These are phyloP conservation scores for Noctua janthe DNA, from an alignment of 2,888 invertebrate genomes.

Conservation along the genomic window DNA sequence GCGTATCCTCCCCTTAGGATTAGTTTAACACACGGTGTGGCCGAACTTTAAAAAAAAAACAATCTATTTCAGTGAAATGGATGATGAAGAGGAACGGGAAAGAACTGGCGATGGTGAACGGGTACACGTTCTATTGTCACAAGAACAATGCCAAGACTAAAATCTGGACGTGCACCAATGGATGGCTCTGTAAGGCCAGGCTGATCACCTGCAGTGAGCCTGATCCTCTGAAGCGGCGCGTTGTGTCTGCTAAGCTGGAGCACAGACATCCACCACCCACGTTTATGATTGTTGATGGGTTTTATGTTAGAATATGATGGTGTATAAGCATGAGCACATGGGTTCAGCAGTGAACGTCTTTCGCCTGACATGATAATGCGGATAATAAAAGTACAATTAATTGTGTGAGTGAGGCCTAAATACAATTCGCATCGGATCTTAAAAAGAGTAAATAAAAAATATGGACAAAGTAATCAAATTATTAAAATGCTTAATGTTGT, in stretches of 20 bases:
- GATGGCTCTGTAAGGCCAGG: slow-evolving; percentile 70
- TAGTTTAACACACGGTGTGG: neutral
- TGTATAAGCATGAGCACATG: too few relatives aligned
- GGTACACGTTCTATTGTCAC: slow-evolving; percentile 70
- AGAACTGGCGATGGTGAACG: slow-evolving; percentile 69
- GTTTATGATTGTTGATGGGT: slow-evolving; percentile 65
- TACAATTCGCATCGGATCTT: neutral
- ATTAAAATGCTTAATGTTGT: neutral
- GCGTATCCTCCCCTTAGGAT: neutral
- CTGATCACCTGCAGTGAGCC: slow-evolving; percentile 57
- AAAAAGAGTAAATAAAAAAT: neutral
- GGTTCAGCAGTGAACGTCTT: neutral
- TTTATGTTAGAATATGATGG: slow-evolving; percentile 65
- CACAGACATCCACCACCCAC: slow-evolving; percentile 82
- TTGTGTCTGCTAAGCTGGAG: slow-evolving; percentile 76
- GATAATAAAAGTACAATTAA: neutral
- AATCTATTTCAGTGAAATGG: slow-evolving; percentile 60
- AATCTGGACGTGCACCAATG: slow-evolving; percentile 73
- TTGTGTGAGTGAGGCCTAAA: neutral
- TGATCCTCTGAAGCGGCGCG: slow-evolving; percentile 29
- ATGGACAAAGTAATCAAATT: neutral
- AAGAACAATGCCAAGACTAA: slow-evolving; percentile 59
- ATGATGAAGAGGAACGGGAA: slow-evolving; percentile 64
- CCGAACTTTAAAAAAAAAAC: neutral
- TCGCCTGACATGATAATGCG: neutral